Conservation (phyloP, 30 jellyfish, hydroid and myxozoan genomes). For the Hydractinia echinata region DNA sequence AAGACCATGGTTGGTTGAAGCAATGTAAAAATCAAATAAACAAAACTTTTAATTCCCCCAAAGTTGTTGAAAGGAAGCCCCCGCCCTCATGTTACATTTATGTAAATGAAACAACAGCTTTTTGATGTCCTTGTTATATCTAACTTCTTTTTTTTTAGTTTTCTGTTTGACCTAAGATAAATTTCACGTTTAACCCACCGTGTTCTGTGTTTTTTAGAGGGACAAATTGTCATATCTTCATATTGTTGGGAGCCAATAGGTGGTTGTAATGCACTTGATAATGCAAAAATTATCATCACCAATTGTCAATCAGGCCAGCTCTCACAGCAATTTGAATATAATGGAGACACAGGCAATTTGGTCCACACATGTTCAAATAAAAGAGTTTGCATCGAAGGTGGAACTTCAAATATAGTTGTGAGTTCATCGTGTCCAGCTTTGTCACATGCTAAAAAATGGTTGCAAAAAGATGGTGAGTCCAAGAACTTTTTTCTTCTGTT, state of each 20-base stretch:
- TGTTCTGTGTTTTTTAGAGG: neutral
- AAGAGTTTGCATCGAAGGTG: neutral
- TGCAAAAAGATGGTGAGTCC: neutral
- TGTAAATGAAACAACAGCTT: too few species aligned
- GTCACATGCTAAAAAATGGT: neutral
- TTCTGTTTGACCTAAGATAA: too few species aligned
- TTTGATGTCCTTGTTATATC: too few species aligned
- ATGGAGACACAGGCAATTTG: neutral
- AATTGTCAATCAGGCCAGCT: neutral
- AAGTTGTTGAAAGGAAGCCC: too few species aligned
- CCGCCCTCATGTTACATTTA: too few species aligned
- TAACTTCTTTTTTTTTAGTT: too few species aligned
- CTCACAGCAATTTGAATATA: neutral
- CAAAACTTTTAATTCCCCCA: too few species aligned
- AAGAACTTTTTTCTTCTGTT: neutral
- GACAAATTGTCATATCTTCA: neutral
- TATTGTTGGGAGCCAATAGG: constrained; percentile 2
- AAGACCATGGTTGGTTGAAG: too few species aligned
- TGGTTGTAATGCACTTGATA: neutral
- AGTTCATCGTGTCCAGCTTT: neutral
- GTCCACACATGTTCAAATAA: neutral
- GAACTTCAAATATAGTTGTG: neutral
- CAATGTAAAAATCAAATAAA: too few species aligned
- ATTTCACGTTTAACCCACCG: too few species aligned
- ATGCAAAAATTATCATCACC: neutral